Evolutionary conservation across 1,140 invertebrate species (phyloP), one percentile per base, ranked within the genome.

Genomic region (Acromyrmex echinatior): DNA sequence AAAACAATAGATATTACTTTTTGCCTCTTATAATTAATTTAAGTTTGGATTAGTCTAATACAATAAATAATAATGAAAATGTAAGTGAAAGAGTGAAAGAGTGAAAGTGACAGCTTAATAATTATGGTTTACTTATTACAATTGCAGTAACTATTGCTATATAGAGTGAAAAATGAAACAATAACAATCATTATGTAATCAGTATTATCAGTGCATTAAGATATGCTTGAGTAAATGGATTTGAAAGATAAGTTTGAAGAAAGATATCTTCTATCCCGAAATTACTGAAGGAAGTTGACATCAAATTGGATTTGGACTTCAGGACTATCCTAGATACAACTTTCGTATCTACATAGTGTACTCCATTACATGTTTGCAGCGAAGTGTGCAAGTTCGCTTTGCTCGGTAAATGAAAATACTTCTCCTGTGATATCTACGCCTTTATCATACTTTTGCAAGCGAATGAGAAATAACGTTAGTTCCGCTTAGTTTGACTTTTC

Each of bases 401-500:
- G 45, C n/a, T 18, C 31, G 49, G n/a, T 10, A 18, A 62, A 84
- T 74, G 80, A 28, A 71, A 58, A 71, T 31, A 16, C 12, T 25
- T n/a, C 7, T 39, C 16, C n/a, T 39, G 12, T 35, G 14, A 68
- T 31, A n/a, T 53, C 56, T 39, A 39, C 39, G 18, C 12, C 45
- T 56, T 31, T 73, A 73, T 25, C 25, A 58, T 25, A 49, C 56
- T 51, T 63, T 74, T 56, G 31, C 25, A 74, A 74, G 53, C 49
- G 53, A 76, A 62, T 25, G 53, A 31, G 62, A 62, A 60, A 62
- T 76, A 63, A 74, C 39, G 45, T 74, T 62, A 74, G 28, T 74
- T 76, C 56, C 80, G 39, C 35, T 28, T 49, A 84, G 56, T 84
- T 84, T 62, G 39, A 76, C 14, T 62, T 18, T 62, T 35, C 45